Conservation (phyloP, 30 jellyfish, hydroid and myxozoan genomes). For the Aurelia coerulea region DNA sequence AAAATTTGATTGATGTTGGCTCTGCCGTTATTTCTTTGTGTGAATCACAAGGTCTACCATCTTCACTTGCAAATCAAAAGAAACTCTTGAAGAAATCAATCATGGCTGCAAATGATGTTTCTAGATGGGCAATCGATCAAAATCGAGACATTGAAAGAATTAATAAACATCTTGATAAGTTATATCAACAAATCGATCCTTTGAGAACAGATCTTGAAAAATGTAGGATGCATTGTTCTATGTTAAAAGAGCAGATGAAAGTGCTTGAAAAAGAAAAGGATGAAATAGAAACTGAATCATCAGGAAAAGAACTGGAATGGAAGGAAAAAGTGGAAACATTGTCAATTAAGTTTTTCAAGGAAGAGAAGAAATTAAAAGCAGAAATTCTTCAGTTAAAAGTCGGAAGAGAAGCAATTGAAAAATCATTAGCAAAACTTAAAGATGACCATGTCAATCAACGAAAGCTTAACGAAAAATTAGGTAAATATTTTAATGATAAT, state of each 20-base stretch:
- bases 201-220: constrained; percentile 56
- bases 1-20: constrained; percentile 75
- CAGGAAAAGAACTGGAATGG: constrained; percentile 11
- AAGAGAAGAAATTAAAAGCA: constrained; percentile 25
- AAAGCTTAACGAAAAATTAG: constrained; percentile 26
- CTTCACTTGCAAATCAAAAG: constrained; percentile 82
- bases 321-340: not conserved
- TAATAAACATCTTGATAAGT: constrained; percentile 66
- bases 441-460: constrained; percentile 3
- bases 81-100: constrained; percentile 57
- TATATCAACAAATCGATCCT: constrained; percentile 62
- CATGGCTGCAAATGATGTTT: constrained; percentile 80
- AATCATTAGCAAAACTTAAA: constrained; percentile 12
- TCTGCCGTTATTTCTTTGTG: constrained; percentile 69
- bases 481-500: not conserved
- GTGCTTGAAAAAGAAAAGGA: constrained; percentile 16
- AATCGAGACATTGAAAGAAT: constrained; percentile 75
- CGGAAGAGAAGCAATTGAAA: not conserved
- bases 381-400: constrained; percentile 19
- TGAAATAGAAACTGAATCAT: constrained; percentile 13
- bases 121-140: constrained; percentile 82
- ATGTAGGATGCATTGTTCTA: constrained; percentile 18
- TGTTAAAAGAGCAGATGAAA: constrained; percentile 37
- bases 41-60: constrained; percentile 91
- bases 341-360: not conserved